A percentile compares a stretch with the other conserved stretches of the same genome.
Evolutionary conservation across 2,113 vertebrate genomes (phyloP).

Genomic region (Micromys minutus): DNA sequence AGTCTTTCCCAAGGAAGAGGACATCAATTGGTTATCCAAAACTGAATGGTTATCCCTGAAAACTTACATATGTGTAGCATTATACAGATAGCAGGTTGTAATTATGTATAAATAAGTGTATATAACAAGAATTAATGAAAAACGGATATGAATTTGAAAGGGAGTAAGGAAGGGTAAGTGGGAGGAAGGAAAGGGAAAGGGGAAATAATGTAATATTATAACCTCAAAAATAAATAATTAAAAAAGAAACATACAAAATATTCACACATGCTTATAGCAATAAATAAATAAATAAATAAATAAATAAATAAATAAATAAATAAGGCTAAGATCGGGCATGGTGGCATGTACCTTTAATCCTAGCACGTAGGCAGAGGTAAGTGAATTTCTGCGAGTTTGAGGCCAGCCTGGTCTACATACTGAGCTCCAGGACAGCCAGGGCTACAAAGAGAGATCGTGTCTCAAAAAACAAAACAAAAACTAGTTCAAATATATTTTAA

Average conservation of each 20-base stretch:
- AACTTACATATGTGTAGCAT: background rate
- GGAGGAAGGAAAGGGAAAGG: background rate
- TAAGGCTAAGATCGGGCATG: background rate
- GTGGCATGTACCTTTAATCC: background rate
- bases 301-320: background rate
- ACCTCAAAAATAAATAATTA: background rate
- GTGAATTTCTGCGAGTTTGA: background rate
- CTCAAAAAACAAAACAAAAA: background rate
- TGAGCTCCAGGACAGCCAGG: background rate
- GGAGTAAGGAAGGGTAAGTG: background rate
- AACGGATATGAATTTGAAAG: background rate
- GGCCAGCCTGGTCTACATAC: background rate
- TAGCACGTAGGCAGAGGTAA: background rate
- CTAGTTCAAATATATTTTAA: conserved; percentile 2
- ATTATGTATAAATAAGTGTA: background rate
- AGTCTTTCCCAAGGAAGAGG: background rate
- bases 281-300: no score
- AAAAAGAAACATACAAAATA: background rate
- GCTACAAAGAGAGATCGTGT: no score
- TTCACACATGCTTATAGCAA: background rate
- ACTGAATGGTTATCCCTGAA: background rate
- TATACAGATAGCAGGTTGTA: background rate
- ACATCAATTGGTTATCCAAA: background rate
- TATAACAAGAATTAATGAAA: background rate
- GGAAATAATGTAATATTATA: background rate